These are phyloP conservation scores for Petrocephalus schoutedeni DNA, from an alignment of 2,797 vertebrate species.

Conservation along the genomic window DNA sequence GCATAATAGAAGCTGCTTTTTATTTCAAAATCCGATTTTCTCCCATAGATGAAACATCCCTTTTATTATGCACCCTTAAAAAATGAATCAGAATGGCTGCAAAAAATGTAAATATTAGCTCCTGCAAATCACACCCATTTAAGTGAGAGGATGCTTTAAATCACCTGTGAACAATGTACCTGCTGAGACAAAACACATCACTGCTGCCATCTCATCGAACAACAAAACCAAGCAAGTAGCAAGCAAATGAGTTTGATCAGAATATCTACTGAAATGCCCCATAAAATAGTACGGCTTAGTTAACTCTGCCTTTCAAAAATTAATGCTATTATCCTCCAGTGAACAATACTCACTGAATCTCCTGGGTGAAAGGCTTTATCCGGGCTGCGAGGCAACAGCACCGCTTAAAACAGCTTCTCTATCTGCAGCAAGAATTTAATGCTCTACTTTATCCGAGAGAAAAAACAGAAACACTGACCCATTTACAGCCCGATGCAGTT, in stretches of 20 bases:
- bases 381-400: background rate
- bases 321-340: background rate
- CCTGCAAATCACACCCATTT: background rate
- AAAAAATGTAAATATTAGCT: background rate
- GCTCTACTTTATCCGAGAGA: constrained; percentile 21
- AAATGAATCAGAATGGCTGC: background rate
- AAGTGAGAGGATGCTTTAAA: background rate
- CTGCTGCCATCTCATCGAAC: background rate
- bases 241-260: background rate
- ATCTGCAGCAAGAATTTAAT: constrained; percentile 26
- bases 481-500: constrained; percentile 7
- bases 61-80: background rate
- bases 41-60: background rate
- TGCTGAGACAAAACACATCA: background rate
- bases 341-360: background rate
- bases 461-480: constrained; percentile 34
- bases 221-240: background rate
- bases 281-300: background rate
- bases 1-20: background rate
- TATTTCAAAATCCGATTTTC: background rate
- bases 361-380: background rate
- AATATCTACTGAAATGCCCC: background rate
- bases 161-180: background rate
- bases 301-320: background rate
- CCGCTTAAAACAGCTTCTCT: background rate